Conservation (phyloP, 2,888 invertebrate species). For the Celastrina argiolus region DNA sequence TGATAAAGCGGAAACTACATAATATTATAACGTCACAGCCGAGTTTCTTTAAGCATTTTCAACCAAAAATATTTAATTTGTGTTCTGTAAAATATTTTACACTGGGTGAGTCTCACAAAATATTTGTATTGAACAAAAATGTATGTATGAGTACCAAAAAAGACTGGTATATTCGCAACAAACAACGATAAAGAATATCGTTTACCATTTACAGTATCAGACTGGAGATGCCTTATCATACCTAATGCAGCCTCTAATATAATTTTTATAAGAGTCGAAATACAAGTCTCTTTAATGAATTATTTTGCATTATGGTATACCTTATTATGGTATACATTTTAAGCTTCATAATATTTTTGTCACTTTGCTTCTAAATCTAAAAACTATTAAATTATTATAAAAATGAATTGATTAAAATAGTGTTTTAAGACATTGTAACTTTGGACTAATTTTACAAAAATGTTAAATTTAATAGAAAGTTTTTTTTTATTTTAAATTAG, state of each 20-base stretch:
- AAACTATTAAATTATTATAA: background rate
- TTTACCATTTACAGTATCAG: background rate
- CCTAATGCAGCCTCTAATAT: background rate
- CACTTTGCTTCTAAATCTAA: background rate
- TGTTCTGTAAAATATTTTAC: background rate
- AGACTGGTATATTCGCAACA: background rate
- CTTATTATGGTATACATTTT: background rate
- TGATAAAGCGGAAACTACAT: background rate
- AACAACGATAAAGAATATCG: background rate
- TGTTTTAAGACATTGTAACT: background rate
- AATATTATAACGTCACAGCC: background rate
- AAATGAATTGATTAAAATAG: background rate
- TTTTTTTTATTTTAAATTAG: background rate
- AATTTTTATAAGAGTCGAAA: conserved; percentile 2
- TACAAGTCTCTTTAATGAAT: background rate
- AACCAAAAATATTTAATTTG: background rate
- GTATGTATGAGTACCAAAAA: background rate
- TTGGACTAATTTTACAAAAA: background rate
- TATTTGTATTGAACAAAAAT: background rate
- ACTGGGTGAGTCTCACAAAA: background rate
- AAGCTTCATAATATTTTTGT: background rate
- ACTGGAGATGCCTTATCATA: background rate
- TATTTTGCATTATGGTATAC: background rate
- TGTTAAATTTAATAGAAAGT: background rate
- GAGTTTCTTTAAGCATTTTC: background rate